Percentiles rank a stretch among this genome's conserved stretches.
phyloP scores from a whole-genome alignment of 2,888 invertebrate species.

The Proisotoma minuta region DNA sequence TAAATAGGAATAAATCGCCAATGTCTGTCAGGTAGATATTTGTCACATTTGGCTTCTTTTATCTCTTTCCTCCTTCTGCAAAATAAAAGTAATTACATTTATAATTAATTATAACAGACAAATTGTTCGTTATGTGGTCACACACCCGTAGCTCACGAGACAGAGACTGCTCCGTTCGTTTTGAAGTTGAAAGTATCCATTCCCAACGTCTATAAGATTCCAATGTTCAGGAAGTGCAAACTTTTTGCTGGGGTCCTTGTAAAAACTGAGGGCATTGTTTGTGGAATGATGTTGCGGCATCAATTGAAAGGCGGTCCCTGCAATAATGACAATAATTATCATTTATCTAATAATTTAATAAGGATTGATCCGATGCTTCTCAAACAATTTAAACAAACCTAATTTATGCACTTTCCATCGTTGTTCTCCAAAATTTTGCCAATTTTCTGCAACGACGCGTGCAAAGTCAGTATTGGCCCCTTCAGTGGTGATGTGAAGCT shows the following conservation, averaged over 20 bases:
- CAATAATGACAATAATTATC: neutral
- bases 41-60: constrained; percentile 40
- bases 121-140: neutral
- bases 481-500: constrained; percentile 40
- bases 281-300: constrained; percentile 34
- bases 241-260: constrained; percentile 37
- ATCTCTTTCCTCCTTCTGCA: constrained; percentile 35
- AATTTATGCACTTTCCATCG: constrained; percentile 38
- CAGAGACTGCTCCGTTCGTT: constrained; percentile 38
- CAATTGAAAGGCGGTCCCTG: constrained; percentile 1
- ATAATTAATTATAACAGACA: neutral
- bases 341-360: too few species aligned
- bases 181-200: constrained; percentile 38
- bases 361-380: neutral
- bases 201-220: constrained; percentile 23
- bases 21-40: constrained; percentile 32
- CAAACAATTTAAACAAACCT: constrained; percentile 17
- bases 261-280: constrained; percentile 41
- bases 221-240: constrained; percentile 40
- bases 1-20: constrained; percentile 32
- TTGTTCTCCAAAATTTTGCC: constrained; percentile 44
- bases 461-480: constrained; percentile 42
- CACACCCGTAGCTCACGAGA: constrained; percentile 35
- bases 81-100: neutral
- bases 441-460: constrained; percentile 39